phyloP scores from a whole-genome alignment of 2,888 invertebrate genomes.

The Apodemia mormo region DNA sequence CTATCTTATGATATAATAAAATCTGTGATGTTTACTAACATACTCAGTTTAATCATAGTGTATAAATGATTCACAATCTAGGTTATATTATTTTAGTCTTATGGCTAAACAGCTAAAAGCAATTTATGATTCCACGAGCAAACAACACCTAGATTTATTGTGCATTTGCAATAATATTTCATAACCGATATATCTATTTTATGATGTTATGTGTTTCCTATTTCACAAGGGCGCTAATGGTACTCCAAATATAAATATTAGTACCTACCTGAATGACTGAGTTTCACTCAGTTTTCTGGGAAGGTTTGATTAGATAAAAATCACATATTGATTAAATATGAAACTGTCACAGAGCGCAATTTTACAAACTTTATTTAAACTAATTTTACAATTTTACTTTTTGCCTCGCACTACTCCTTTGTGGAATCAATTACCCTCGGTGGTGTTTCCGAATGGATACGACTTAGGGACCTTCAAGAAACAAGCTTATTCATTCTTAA shows the following conservation, averaged over 20 bases:
- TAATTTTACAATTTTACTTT: too few species aligned
- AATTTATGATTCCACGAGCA: conserved; percentile 6
- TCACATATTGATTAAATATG: too few species aligned
- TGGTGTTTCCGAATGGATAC: too few species aligned
- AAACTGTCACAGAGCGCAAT: too few species aligned
- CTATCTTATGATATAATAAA: not conserved
- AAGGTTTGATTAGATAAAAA: too few species aligned
- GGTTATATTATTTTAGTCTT: conserved; percentile 31
- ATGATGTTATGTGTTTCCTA: not conserved
- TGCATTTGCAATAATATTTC: conserved; percentile 10
- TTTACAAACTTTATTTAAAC: too few species aligned
- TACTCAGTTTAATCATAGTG: conserved; percentile 24
- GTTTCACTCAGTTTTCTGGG: too few species aligned
- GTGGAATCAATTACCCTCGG: too few species aligned
- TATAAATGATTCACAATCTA: conserved; percentile 30
- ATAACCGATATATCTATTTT: conserved; percentile 13
- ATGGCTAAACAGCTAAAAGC: conserved; percentile 14
- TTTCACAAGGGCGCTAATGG: not conserved
- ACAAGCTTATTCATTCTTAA: too few species aligned
- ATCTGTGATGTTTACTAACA: conserved; percentile 16
- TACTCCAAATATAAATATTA: not conserved
- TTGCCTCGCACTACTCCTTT: too few species aligned
- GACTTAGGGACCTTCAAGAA: too few species aligned
- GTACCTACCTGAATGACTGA: too few species aligned
- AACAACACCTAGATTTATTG: conserved; percentile 16